Conservation (phyloP, 2,797 vertebrate species). For the Brachyalestes nurse region DNA sequence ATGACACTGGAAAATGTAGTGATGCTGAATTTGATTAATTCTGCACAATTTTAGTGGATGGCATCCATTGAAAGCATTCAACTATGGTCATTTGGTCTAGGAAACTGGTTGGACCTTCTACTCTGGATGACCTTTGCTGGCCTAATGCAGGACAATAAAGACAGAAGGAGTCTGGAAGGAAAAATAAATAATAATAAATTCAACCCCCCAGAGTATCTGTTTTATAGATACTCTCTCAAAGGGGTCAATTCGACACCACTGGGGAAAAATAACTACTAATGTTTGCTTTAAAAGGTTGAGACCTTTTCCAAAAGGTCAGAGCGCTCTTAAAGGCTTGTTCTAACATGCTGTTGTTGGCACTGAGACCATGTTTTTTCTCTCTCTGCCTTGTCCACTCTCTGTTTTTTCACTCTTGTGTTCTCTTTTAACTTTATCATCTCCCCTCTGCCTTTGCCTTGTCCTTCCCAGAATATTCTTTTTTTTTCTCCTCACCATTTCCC, state of each 20-base stretch:
- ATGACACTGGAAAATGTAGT: background rate
- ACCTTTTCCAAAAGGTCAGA: conserved; percentile 8
- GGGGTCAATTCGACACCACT: background rate
- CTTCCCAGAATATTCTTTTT: background rate
- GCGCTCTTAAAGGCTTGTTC: conserved; percentile 26
- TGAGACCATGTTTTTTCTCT: background rate
- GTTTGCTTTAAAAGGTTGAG: background rate
- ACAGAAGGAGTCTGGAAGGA: background rate
- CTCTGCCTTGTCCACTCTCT: background rate
- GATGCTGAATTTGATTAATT: background rate
- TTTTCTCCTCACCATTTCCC: background rate
- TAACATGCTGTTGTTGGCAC: conserved; percentile 18
- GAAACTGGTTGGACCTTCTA: background rate
- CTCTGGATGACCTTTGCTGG: background rate
- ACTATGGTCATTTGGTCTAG: background rate
- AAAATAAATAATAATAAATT: background rate
- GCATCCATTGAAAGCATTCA: background rate
- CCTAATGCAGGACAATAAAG: background rate
- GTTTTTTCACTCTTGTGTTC: background rate
- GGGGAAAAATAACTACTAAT: background rate
- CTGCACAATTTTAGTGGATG: background rate
- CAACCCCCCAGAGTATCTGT: background rate
- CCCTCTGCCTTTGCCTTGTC: background rate
- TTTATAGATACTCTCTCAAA: background rate
- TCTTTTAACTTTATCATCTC: background rate